Evolutionary conservation across 2,888 invertebrate genomes (phyloP).

Genomic region (Drosophila melanosoma): DNA sequence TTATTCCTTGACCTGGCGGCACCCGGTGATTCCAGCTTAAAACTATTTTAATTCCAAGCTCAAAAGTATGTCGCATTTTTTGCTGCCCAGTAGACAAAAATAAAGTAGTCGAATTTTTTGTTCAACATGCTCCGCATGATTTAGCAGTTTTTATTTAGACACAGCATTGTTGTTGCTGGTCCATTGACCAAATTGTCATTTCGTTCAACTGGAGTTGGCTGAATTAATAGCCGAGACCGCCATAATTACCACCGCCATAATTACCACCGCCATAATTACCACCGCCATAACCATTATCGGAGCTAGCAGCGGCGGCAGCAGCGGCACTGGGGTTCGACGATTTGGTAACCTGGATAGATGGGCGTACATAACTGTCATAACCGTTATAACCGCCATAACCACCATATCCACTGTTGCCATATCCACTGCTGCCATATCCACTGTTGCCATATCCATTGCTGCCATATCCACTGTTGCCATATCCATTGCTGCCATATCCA

Average conservation of each 20-base stretch:
- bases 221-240: constrained; percentile 53
- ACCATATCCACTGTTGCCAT: constrained; percentile 27
- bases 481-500: constrained; percentile 31
- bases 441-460: constrained; percentile 31
- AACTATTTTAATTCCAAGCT: constrained; percentile 35
- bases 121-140: constrained; percentile 63
- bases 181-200: constrained; percentile 15
- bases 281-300: constrained; percentile 1
- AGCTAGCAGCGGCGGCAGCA: constrained; percentile 67
- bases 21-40: neutral
- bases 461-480: no score
- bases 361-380: constrained; percentile 16
- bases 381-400: neutral
- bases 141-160: constrained; percentile 48
- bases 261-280: neutral
- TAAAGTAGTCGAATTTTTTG: constrained; percentile 36
- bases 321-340: constrained; percentile 48
- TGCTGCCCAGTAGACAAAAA: constrained; percentile 10
- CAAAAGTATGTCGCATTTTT: constrained; percentile 60
- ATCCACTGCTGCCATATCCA: constrained; percentile 29
- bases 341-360: constrained; percentile 24
- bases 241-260: constrained; percentile 20
- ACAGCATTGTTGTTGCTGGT: constrained; percentile 34
- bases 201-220: constrained; percentile 10
- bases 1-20: neutral